Conservation (phyloP, 2,888 invertebrate species). For the Sicus ferrugineus region DNA sequence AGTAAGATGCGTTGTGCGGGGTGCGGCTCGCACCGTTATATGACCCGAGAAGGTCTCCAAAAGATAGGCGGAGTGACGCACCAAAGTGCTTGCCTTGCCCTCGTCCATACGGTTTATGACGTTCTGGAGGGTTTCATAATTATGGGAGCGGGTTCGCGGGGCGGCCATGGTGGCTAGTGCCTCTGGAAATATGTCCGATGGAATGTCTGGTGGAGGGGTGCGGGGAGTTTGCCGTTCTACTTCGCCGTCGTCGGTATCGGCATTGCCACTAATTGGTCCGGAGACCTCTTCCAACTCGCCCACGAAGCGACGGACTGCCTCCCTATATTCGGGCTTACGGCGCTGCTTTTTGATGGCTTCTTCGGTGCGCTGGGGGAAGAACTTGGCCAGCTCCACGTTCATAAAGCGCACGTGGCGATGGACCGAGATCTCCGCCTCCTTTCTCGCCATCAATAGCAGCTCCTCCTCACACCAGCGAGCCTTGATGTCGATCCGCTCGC, state of each 20-base stretch:
- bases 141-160: background rate
- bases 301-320: background rate
- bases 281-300: background rate
- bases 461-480: conserved; percentile 27
- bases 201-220: background rate
- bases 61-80: conserved; percentile 1
- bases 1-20: background rate
- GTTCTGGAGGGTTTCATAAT: background rate
- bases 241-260: background rate
- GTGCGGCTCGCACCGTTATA: background rate
- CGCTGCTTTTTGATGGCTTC: conserved; percentile 21
- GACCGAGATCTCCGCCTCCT: conserved; percentile 16
- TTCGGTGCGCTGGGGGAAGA: background rate
- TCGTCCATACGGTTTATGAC: background rate
- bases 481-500: conserved; percentile 1
- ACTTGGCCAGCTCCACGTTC: conserved; percentile 9
- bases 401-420: background rate
- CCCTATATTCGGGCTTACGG: background rate
- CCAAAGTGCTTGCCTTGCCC: background rate
- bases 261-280: background rate
- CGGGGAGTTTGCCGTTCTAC: background rate
- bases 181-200: background rate
- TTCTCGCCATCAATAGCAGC: conserved; percentile 1
- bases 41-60: background rate
- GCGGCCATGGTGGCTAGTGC: background rate